Conservation (phyloP, 2,888 invertebrate species). For the Therioaphis trifolii region DNA sequence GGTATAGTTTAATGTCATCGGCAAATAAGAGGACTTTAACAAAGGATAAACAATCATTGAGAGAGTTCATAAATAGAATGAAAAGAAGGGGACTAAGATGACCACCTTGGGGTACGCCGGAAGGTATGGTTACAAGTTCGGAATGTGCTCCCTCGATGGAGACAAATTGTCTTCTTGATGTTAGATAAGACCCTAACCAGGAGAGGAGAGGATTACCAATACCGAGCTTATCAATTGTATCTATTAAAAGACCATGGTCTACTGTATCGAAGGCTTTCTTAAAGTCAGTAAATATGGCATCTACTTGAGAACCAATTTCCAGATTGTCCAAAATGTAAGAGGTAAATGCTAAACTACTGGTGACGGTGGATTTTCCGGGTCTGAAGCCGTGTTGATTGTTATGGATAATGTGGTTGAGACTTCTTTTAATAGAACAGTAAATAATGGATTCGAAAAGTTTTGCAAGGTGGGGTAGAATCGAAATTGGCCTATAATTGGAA, state of each 20-base stretch:
- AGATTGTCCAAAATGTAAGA: not conserved
- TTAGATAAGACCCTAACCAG: not conserved
- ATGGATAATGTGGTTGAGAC: too few relatives aligned
- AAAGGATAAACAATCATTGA: too few relatives aligned
- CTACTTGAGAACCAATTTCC: not conserved
- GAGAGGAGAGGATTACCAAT: not conserved
- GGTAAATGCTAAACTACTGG: not conserved
- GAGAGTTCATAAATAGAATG: too few relatives aligned
- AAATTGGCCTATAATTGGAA: too few relatives aligned
- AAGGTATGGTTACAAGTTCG: not conserved
- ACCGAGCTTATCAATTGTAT: not conserved
- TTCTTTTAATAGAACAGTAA: too few relatives aligned
- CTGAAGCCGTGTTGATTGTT: too few relatives aligned
- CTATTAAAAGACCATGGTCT: not conserved
- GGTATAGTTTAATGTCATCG: too few relatives aligned
- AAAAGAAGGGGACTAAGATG: too few relatives aligned
- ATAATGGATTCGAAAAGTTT: too few relatives aligned
- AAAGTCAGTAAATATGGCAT: not conserved
- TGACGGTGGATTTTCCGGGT: constrained; percentile 4
- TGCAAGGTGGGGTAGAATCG: too few relatives aligned
- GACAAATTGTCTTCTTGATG: not conserved
- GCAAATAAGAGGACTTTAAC: too few relatives aligned
- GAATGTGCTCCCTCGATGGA: not conserved
- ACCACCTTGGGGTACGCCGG: not conserved
- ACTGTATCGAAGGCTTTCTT: too few relatives aligned